Conservation (phyloP, 53 echinoderm and acorn worm genomes). For the Arbacia lixula region DNA sequence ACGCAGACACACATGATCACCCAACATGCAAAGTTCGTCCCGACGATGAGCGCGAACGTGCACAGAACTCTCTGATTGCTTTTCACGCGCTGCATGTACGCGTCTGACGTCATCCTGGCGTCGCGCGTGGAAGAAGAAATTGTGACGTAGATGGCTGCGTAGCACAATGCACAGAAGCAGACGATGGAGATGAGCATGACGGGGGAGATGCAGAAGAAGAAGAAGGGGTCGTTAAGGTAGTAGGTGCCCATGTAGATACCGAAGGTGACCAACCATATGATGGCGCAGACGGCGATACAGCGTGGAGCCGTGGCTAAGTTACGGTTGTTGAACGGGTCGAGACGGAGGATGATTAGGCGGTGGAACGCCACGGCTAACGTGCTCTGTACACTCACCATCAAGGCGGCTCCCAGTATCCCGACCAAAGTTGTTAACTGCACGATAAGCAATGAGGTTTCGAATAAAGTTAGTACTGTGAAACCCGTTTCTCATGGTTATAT, state of each 20-base stretch:
- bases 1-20: constrained; percentile 1
- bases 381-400: constrained; percentile 8
- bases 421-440: too few species aligned
- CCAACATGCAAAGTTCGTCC: constrained; percentile 17
- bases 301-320: neutral
- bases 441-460: too few species aligned
- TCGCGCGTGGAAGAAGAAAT: neutral
- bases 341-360: constrained; percentile 23
- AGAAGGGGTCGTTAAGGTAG: neutral
- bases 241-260: constrained; percentile 1
- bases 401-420: neutral
- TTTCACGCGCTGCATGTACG: constrained; percentile 7
- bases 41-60: constrained; percentile 9
- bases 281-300: constrained; percentile 7
- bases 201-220: constrained; percentile 10
- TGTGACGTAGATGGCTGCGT: neutral
- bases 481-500: too few species aligned
- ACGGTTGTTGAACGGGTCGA: constrained; percentile 29
- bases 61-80: constrained; percentile 17
- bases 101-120: neutral
- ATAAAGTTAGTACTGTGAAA: too few species aligned
- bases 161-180: neutral
- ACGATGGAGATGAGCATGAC: neutral
- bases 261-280: constrained; percentile 12
- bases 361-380: constrained; percentile 30